These are phyloP conservation scores for Hoplodrina blanda DNA, from an alignment of 2,888 invertebrate genomes.

Conservation along the genomic window DNA sequence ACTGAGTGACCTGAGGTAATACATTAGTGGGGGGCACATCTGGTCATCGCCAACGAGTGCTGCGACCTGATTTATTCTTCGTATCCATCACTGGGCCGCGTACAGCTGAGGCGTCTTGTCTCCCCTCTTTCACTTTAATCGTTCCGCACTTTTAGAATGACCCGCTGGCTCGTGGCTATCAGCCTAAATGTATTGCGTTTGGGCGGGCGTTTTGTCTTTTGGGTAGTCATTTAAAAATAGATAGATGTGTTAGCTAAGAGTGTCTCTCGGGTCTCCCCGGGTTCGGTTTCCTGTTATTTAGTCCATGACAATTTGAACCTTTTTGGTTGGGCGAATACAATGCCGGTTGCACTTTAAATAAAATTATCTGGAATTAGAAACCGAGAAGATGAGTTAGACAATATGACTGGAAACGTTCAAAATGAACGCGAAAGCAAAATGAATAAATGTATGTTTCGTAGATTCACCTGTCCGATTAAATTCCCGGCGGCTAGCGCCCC, in stretches of 20 bases:
- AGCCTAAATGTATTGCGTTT: constrained; percentile 53
- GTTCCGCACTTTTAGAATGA: constrained; percentile 75
- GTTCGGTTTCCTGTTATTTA: constrained; percentile 3
- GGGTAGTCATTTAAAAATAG: constrained; percentile 22
- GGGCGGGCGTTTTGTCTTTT: constrained; percentile 34
- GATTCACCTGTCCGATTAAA: constrained; percentile 82
- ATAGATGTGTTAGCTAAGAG: constrained; percentile 29
- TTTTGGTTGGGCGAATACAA: background rate
- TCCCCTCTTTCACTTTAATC: constrained; percentile 76
- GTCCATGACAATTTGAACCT: constrained; percentile 2
- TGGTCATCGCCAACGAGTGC: constrained; percentile 81
- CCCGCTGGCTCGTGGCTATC: constrained; percentile 72
- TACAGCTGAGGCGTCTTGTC: constrained; percentile 84
- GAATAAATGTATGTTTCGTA: constrained; percentile 70
- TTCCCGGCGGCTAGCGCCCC: constrained; percentile 77
- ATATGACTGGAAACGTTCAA: constrained; percentile 44
- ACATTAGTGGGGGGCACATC: constrained; percentile 79
- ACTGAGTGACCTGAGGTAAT: constrained; percentile 75
- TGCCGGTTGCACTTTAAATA: constrained; percentile 3
- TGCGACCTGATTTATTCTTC: constrained; percentile 86
- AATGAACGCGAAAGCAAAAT: constrained; percentile 61
- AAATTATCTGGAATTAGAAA: constrained; percentile 19
- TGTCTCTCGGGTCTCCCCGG: constrained; percentile 4
- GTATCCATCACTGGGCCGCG: constrained; percentile 84
- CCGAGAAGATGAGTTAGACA: constrained; percentile 35